These are phyloP conservation scores for Steinernema carpocapsae DNA, from an alignment of 2,888 invertebrate genomes.

Conservation along the genomic window DNA sequence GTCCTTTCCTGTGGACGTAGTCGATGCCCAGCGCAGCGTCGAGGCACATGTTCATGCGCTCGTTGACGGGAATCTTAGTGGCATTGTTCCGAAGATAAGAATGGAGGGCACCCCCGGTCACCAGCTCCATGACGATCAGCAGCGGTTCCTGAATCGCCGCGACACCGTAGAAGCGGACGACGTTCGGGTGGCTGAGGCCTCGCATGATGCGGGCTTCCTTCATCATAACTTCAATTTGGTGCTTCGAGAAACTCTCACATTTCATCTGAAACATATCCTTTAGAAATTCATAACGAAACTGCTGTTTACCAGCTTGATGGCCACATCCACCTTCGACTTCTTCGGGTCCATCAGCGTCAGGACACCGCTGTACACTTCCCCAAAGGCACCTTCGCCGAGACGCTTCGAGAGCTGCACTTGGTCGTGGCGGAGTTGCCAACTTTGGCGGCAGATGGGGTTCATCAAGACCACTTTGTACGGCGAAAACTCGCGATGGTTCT, in stretches of 20 bases:
- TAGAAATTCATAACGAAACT: neutral
- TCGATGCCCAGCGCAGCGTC: conserved; percentile 41
- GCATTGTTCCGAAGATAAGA: conserved; percentile 35
- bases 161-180: conserved; percentile 92
- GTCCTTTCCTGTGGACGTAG: conserved; percentile 12
- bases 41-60: conserved; percentile 39
- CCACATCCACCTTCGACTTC: conserved; percentile 19
- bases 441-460: conserved; percentile 38
- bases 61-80: conserved; percentile 28
- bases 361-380: conserved; percentile 37
- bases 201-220: conserved; percentile 88
- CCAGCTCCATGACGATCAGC: conserved; percentile 98
- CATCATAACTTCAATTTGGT: conserved; percentile 44
- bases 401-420: conserved; percentile 1
- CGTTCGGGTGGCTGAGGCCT: conserved; percentile 94
- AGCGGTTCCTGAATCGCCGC: conserved; percentile 96
- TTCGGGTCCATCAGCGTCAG: neutral
- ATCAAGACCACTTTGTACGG: conserved; percentile 3
- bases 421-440: conserved; percentile 40
- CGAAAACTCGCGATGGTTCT: neutral
- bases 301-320: conserved; percentile 30
- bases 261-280: conserved; percentile 37
- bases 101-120: conserved; percentile 69
- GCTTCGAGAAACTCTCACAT: conserved; percentile 36
- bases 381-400: conserved; percentile 41